Evolutionary conservation across 2,888 invertebrate species (phyloP).

Genomic region (Lordiphosa andalusiaca): DNA sequence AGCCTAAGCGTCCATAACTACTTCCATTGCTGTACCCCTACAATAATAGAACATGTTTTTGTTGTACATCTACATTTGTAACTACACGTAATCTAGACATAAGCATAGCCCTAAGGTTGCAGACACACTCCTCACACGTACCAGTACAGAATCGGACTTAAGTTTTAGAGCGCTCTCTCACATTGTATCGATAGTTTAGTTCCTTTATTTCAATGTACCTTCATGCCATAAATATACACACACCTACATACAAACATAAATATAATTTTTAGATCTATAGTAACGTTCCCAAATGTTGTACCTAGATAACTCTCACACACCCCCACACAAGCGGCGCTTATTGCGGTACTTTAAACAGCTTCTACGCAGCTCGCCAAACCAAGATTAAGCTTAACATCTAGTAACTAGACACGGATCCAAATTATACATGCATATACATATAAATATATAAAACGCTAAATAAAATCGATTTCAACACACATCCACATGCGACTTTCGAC

Average conservation of each 20-base stretch:
- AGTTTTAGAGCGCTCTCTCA: conserved; percentile 25
- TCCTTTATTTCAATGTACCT: conserved; percentile 38
- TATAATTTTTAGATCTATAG: conserved; percentile 38
- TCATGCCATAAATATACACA: conserved; percentile 32
- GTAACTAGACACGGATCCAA: conserved; percentile 25
- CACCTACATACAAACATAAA: not conserved
- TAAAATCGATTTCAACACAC: conserved; percentile 53
- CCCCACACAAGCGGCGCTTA: conserved; percentile 24
- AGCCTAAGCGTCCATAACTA: conserved; percentile 11
- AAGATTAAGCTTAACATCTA: conserved; percentile 36
- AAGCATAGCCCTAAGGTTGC: conserved; percentile 60
- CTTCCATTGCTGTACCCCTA: conserved; percentile 30
- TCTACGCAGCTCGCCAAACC: conserved; percentile 30
- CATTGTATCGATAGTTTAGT: conserved; percentile 28
- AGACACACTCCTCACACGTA: conserved; percentile 31
- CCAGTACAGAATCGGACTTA: conserved; percentile 32
- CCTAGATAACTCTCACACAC: conserved; percentile 34
- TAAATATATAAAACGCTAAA: conserved; percentile 43
- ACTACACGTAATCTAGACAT: conserved; percentile 59
- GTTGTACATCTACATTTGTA: conserved; percentile 51
- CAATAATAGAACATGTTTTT: conserved; percentile 42
- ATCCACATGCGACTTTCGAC: conserved; percentile 1
- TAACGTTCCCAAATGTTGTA: conserved; percentile 54
- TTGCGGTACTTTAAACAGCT: conserved; percentile 34
- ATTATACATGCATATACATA: conserved; percentile 23